Percentiles rank a stretch among this genome's conserved stretches.
Evolutionary conservation across 2,113 vertebrate genomes (phyloP).

Genomic region (Zosterops japonicus): DNA sequence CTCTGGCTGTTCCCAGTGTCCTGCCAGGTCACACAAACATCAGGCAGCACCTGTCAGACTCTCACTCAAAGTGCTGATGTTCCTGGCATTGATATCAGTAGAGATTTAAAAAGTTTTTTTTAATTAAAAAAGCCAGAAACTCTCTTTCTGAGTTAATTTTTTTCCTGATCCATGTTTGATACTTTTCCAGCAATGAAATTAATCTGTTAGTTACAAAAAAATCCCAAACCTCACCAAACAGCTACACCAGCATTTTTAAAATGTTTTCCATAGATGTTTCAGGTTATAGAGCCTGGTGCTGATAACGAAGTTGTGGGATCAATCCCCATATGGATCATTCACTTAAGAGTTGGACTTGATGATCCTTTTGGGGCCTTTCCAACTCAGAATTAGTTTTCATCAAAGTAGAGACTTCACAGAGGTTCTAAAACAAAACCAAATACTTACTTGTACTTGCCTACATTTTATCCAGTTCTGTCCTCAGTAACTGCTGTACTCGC

Average conservation of each 20-base stretch:
- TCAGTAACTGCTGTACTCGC: neutral
- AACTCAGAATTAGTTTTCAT: neutral
- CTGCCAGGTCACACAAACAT: fast-evolving
- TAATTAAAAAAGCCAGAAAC: neutral
- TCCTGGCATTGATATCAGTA: neutral
- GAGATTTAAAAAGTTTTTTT: neutral
- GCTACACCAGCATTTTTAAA: neutral
- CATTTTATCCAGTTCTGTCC: neutral
- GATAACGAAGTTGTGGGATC: neutral
- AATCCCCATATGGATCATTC: neutral
- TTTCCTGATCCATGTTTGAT: neutral
- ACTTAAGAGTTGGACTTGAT: neutral
- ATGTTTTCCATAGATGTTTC: neutral
- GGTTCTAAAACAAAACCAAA: neutral
- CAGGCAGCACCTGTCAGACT: fast-evolving
- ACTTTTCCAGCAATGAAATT: neutral
- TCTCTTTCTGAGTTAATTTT: neutral
- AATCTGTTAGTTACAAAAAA: neutral
- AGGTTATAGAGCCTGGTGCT: neutral
- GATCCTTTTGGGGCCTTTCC: neutral
- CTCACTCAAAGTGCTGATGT: neutral
- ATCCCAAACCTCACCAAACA: fast-evolving
- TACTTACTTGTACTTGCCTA: neutral
- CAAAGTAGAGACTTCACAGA: neutral
- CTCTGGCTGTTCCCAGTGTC: neutral